These are phyloP conservation scores for Brotogeris chrysoptera DNA, from an alignment of 2,797 vertebrate genomes.

Conservation along the genomic window DNA sequence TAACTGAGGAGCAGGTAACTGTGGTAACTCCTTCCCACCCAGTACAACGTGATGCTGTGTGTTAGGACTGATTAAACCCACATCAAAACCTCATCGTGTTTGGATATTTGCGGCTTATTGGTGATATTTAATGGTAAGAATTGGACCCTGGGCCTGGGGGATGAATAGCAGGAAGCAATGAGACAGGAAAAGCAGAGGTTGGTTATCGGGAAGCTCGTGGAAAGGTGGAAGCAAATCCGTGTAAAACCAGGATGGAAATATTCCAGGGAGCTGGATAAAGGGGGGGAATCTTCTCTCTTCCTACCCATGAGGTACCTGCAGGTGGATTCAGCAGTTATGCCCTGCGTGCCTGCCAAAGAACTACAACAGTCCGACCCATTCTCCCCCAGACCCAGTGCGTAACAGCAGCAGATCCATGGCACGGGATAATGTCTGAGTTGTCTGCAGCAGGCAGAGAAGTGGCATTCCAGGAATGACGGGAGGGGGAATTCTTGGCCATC, in stretches of 20 bases:
- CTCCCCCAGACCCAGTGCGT: accelerated
- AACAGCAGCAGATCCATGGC: accelerated
- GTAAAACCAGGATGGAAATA: background rate
- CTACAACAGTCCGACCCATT: accelerated
- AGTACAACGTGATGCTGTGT: too few relatives aligned
- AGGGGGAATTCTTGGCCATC: background rate
- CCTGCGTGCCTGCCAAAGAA: accelerated
- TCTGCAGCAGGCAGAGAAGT: background rate
- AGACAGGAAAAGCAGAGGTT: background rate
- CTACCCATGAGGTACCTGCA: background rate
- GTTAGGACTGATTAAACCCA: background rate
- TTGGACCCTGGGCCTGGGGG: background rate
- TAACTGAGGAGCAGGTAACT: background rate
- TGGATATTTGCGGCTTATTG: background rate
- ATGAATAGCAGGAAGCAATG: background rate
- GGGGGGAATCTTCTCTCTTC: too few relatives aligned
- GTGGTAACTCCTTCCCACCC: background rate
- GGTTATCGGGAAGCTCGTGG: background rate
- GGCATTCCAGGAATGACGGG: background rate
- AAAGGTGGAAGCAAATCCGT: background rate
- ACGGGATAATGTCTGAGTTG: background rate
- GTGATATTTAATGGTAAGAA: background rate
- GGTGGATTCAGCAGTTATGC: background rate
- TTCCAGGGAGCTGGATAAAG: background rate
- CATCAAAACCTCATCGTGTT: accelerated